Conservation (phyloP, 1,140 invertebrate species). For the Schmidtea mediterranea region DNA sequence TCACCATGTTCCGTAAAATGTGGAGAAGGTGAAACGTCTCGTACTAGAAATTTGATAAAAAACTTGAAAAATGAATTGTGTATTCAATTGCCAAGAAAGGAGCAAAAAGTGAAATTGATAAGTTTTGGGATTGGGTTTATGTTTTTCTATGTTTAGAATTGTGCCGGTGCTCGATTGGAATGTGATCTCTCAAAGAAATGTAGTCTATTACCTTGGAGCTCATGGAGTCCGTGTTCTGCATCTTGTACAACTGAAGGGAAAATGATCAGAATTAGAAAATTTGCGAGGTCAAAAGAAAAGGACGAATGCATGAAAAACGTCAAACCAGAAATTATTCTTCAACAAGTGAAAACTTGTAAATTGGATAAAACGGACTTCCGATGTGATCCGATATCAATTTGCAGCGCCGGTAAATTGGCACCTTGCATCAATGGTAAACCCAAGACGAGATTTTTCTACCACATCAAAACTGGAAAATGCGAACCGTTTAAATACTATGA, state of each 20-base stretch:
- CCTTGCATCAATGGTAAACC: neutral
- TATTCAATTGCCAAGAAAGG: neutral
- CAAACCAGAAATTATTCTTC: too few relatives aligned
- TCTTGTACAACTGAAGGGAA: neutral
- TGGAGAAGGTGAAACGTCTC: constrained; percentile 28
- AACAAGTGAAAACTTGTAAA: neutral
- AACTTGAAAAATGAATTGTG: constrained; percentile 2
- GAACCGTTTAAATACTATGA: neutral
- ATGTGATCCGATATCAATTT: constrained; percentile 2
- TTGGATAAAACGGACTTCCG: neutral
- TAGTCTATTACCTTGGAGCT: neutral
- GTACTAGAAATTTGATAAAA: constrained; percentile 10
- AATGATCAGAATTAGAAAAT: neutral
- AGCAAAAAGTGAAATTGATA: neutral
- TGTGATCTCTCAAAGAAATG: neutral
- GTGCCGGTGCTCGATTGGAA: neutral
- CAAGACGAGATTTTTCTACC: neutral
- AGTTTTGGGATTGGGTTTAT: neutral
- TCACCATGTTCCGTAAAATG: constrained; percentile 36
- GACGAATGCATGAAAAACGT: neutral
- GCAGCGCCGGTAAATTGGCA: neutral
- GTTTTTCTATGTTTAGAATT: neutral
- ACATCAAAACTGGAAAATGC: neutral
- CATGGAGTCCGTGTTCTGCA: neutral
- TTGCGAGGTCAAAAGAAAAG: too few relatives aligned